Base-by-base conservation (phyloP, 2,888 invertebrate genomes). In the Leptodirus hochenwartii region DNA sequence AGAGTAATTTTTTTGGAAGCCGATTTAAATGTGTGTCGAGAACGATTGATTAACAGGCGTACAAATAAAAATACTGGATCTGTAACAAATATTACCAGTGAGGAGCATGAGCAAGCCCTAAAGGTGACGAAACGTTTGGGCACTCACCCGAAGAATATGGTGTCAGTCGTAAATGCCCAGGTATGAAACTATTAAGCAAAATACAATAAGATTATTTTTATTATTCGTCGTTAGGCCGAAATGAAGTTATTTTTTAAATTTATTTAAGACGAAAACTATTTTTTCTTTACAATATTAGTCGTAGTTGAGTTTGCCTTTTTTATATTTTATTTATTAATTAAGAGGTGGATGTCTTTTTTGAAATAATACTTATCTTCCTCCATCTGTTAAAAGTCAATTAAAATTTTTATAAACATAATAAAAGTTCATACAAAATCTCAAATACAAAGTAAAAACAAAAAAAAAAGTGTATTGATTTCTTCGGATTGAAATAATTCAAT, bases 1-100 rank as follows among this genome's bases (percentile, higher is more conserved):
- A 47, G 53, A 32, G 45, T 54, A 2, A 47, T 55, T 30, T 51
- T 53, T 33, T 31, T 56, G 26, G 56, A 56, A 37, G 53, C 50
- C 22, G 53, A 56, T 33, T 39, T 54, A 4, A 49, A 44, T 27
- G 37, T 53, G 6, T 55, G 55, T 29, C 46, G 40, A 29, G 52
- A 53, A 30, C 34, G 56, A 15, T 22, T 55, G 2, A 33, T 40
- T 3, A 34, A 46, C 32, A 43, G 50, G 32, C 37, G 42, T 36
- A 30, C 44, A 2, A 49, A 54, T 33, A 40, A 44, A 4, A 37
- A 45, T 25, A 53, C 50, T 2, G 54, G 53, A n/a, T 43, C 47
- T 13, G 32, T 39, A 4, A 43, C 37, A 3, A 38, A 47, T 29
- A 28, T 51, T 11, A 25, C 43, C 14, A 36, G 39, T 2, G 33